A percentile compares a stretch with the other conserved stretches of the same genome.
Evolutionary conservation across 1,140 invertebrate genomes (phyloP).

Genomic region (Temnothorax curvispinosus): DNA sequence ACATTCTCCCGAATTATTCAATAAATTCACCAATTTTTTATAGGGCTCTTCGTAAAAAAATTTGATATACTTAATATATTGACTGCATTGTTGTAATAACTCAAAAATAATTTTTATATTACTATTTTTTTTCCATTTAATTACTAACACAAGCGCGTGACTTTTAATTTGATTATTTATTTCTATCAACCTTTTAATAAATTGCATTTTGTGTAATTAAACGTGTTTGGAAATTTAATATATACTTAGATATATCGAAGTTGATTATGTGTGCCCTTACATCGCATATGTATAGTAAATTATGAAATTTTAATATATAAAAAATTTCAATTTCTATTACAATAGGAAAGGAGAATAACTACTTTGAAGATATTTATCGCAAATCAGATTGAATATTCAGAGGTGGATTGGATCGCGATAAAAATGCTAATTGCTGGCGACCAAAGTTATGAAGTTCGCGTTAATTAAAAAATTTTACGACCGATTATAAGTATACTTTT

Average conservation of each 20-base stretch:
- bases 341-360: background rate
- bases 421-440: constrained; percentile 41
- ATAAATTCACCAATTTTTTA: background rate
- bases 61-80: background rate
- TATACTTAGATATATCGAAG: background rate
- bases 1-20: constrained; percentile 19
- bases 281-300: background rate
- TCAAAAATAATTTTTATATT: constrained; percentile 1
- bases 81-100: background rate
- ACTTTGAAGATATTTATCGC: constrained; percentile 18
- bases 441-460: constrained; percentile 36
- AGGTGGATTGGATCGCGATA: background rate
- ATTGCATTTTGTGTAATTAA: background rate
- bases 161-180: constrained; percentile 4
- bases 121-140: background rate
- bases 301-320: background rate
- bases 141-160: background rate
- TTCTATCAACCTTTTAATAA: background rate
- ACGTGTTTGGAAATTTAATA: background rate
- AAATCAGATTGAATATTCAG: constrained; percentile 14
- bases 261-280: background rate
- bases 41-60: background rate
- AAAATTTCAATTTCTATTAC: background rate
- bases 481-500: constrained; percentile 51
- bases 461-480: constrained; percentile 56